Evolutionary conservation across 2,113 vertebrate species (phyloP).

Genomic region (Hydrochoerus hydrochaeris): DNA sequence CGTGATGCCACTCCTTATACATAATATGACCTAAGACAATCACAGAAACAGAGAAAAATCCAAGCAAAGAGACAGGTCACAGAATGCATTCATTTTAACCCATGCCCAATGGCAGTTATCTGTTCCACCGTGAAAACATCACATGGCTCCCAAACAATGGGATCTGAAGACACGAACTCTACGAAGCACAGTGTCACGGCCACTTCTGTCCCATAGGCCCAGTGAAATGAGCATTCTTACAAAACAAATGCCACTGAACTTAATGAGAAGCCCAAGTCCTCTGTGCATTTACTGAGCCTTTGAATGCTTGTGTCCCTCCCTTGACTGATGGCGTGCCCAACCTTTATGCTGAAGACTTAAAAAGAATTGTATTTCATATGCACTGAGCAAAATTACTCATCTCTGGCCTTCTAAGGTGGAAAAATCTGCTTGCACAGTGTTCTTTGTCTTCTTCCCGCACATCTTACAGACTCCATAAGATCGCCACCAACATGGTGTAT

Average conservation of each 20-base stretch:
- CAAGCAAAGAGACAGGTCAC: background rate
- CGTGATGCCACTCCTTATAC: background rate
- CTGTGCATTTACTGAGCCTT: background rate
- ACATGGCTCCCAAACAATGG: background rate
- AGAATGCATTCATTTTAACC: background rate
- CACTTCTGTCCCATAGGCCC: background rate
- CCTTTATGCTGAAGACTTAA: background rate
- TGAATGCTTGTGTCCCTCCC: background rate
- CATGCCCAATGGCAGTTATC: background rate
- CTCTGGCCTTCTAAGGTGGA: background rate
- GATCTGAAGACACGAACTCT: background rate
- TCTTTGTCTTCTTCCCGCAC: background rate
- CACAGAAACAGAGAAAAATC: background rate
- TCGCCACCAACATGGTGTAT: background rate
- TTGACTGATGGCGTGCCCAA: background rate
- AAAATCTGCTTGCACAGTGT: background rate
- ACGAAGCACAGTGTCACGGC: too few relatives aligned
- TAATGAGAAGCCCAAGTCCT: constrained; percentile 51
- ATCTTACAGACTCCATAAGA: background rate
- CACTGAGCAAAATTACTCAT: constrained; percentile 22
- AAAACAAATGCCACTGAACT: constrained; percentile 20
- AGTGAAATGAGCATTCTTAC: background rate
- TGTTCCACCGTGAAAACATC: background rate
- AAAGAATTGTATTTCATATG: constrained; percentile 28
- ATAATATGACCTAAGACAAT: background rate